These are phyloP conservation scores for Crocuta crocuta DNA, from an alignment of 2,113 vertebrate genomes.

Conservation along the genomic window DNA sequence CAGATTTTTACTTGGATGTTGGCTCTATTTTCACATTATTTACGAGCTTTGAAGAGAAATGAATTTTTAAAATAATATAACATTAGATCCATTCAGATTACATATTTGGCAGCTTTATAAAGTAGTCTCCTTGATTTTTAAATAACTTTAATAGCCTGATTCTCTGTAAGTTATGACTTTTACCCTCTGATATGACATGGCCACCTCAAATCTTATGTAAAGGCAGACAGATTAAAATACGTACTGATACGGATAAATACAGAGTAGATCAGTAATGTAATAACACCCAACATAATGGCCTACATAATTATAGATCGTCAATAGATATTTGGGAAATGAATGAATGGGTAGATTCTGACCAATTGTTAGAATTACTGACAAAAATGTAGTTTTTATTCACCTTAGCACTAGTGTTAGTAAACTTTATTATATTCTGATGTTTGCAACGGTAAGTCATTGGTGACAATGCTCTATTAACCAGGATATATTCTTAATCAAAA, in stretches of 20 bases:
- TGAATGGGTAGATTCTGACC: conserved; percentile 26
- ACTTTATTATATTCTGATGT: not conserved
- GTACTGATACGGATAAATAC: not conserved
- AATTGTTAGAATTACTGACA: conserved; percentile 10
- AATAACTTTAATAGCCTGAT: not conserved
- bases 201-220: not conserved
- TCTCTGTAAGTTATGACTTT: conserved; percentile 3
- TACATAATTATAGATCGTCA: not conserved
- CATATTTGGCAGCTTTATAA: conserved; percentile 37
- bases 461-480: not conserved
- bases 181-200: not conserved
- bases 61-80: not conserved
- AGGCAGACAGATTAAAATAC: conserved; percentile 6
- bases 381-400: conserved; percentile 23
- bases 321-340: not conserved
- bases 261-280: not conserved
- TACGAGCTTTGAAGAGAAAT: not conserved
- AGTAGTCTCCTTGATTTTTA: not conserved
- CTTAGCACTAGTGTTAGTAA: not conserved
- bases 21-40: conserved; percentile 33
- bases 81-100: not conserved
- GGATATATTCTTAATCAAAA: not conserved
- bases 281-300: not conserved
- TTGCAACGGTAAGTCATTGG: not conserved
- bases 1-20: not conserved